Evolutionary conservation across 2,113 vertebrate genomes (phyloP), one percentile per base, ranked within the genome.

Genomic region (Mustela lutreola): DNA sequence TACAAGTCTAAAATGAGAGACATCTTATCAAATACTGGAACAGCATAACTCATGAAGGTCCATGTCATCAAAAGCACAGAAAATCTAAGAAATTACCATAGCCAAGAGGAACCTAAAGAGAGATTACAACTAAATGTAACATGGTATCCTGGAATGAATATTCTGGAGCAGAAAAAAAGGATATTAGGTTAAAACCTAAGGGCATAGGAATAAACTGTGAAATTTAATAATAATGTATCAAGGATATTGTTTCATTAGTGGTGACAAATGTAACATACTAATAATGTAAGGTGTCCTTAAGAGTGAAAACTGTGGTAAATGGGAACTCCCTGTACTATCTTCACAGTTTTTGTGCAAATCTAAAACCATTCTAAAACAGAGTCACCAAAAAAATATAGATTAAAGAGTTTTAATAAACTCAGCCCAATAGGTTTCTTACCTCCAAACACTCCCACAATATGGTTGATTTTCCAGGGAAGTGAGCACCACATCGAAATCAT

Each of bases 251-350:
- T 28, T 71, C 39, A n/a, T 14, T 82, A 56, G 14, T 42, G 53
- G 11, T 53, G 22, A 71, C 8, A 16, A 67, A 39, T 53, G 36
- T 24, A 18, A 9, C 8, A 24, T 2, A 50, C 33, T 16, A 42
- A 31, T 24, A 42, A 31, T 24, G 9, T 16, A 76, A 28, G 60
- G 33, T 3, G 31, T 56, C 58, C 86, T 5, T 8, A 60, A 42
- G 1, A 65, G 26, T 14, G 24, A 39, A 58, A 84, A 63, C 0
- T 19, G 63, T 33, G 11, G 9, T 53, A 9, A 12, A 45, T 0
- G 36, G 19, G 9, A 60, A 28, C 8, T 31, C 26, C 12, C 7
- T 39, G 3, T 3, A 45, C 11, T 48, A 33, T 33, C 22, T n/a
- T 75, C 48, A 31, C 3, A 36, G 16, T 76, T 82, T 71, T 86